These are phyloP conservation scores for Ochropacha duplaris DNA, from an alignment of 2,888 invertebrate genomes.

Conservation along the genomic window DNA sequence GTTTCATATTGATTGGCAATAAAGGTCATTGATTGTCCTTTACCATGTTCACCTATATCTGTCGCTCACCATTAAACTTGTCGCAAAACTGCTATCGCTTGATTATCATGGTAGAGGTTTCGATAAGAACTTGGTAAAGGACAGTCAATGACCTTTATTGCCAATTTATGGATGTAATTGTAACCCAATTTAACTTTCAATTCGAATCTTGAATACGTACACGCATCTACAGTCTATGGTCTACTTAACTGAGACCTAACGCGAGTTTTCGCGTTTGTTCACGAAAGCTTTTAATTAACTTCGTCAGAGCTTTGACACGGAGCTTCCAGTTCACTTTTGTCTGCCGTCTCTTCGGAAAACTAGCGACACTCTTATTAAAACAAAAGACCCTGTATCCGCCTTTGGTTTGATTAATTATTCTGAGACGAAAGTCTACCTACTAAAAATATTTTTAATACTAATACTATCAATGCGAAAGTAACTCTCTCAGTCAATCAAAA, in stretches of 20 bases:
- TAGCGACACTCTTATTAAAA: not conserved
- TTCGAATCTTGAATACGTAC: not conserved
- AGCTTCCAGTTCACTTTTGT: slow-evolving; percentile 14
- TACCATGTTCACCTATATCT: no score
- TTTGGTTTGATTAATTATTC: not conserved
- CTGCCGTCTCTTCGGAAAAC: not conserved
- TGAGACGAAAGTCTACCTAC: not conserved
- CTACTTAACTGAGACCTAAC: slow-evolving; percentile 16
- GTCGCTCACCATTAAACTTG: no score
- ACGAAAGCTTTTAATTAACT: slow-evolving; percentile 40
- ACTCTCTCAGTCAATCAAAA: no score
- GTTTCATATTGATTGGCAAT: no score
- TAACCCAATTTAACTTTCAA: not conserved
- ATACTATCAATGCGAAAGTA: no score
- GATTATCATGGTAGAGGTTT: no score
- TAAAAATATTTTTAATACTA: no score
- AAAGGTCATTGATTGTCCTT: no score
- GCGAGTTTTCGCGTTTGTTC: slow-evolving; percentile 18
- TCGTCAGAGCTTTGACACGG: slow-evolving; percentile 54
- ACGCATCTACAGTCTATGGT: slow-evolving; percentile 14
- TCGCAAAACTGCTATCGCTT: no score
- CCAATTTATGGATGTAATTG: no score
- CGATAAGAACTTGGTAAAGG: no score
- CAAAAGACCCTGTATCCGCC: not conserved
- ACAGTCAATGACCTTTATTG: no score